Conservation (phyloP, 2,113 vertebrate genomes). For the Myotis yumanensis region DNA sequence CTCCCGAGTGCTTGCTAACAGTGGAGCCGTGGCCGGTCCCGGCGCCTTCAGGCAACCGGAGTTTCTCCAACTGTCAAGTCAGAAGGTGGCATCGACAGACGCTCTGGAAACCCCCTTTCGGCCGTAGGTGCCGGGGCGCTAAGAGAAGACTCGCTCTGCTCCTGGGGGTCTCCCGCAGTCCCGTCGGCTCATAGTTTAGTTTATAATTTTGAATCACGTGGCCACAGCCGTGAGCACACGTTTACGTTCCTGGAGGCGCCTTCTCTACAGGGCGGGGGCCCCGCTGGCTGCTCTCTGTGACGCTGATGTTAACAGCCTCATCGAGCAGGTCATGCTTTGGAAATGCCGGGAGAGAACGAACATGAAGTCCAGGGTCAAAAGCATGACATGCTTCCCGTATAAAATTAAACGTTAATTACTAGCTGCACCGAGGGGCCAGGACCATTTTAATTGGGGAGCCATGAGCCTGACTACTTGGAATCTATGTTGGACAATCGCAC, state of each 20-base stretch:
- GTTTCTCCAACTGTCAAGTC: background rate
- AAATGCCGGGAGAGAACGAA: slow-evolving; percentile 79
- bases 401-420: slow-evolving; percentile 83
- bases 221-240: slow-evolving; percentile 57
- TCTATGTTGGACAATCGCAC: slow-evolving; percentile 63
- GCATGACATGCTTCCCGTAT: slow-evolving; percentile 77
- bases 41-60: background rate
- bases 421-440: slow-evolving; percentile 68
- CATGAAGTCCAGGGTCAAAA: slow-evolving; percentile 72
- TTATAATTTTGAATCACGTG: slow-evolving; percentile 63
- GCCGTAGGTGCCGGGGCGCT: background rate
- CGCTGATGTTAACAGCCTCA: slow-evolving; percentile 73
- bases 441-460: slow-evolving; percentile 77
- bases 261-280: background rate
- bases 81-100: background rate
- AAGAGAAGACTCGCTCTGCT: background rate
- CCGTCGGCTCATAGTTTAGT: slow-evolving; percentile 51
- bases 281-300: slow-evolving; percentile 53
- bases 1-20: rapidly evolving
- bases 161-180: slow-evolving; percentile 15
- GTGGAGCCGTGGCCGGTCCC: too few species aligned
- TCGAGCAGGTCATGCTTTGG: slow-evolving; percentile 65
- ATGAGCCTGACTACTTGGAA: slow-evolving; percentile 77
- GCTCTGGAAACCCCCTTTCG: background rate
- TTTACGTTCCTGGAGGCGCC: slow-evolving; percentile 35